Evolutionary conservation across 2,797 vertebrate genomes (phyloP), one percentile per base, ranked within the genome.

Genomic region (Myotis myotis): DNA sequence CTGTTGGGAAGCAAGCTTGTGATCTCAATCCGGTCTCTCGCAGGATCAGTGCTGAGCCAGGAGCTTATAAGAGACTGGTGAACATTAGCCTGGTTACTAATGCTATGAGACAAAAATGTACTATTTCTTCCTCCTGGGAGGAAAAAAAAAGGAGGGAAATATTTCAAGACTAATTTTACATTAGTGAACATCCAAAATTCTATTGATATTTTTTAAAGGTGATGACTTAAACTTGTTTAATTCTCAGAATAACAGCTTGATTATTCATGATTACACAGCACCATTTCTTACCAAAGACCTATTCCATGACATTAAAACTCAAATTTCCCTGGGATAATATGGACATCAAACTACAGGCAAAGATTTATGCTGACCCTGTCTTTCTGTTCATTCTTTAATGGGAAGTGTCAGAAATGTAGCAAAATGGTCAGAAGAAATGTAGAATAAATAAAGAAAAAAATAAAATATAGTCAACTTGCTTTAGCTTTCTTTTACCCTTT

Each of bases 1-100:
- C 99, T 99, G 89, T 98, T 99, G 89, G 99, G 99, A 96, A 99
- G 98, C 98, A 99, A 98, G 96, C 99, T 99, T 76, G 99, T 99
- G 6, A 99, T 99, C 98, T 99, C 99, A 97, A 99, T 98, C 28
- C 98, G 99, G 82, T 99, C 99, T 98, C 99, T 99, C 84, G 99
- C 98, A 78, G 99, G 98, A 97, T 99, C 99, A 15, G 98, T 99
- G 83, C 98, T 99, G 91, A 99, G 98, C 99, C 99, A 99, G 76
- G 99, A 97, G 57, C 98, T 99, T 97, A 98, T 97, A 78, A 99
- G 97, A 92, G 99, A 99, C 95, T 99, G 99, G 96, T 98, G 98
- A 57, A 98, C 98, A 38, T 98, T 98, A 4, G 98, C 98, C 2
- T 98, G 98, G 71, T 98, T 98, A 96, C 98, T 96, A 0, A 98